A percentile compares a stretch with the other conserved stretches of the same genome.
Conservation (phyloP, 2,888 invertebrate genomes). For the Drosophila diplacantha region DNA sequence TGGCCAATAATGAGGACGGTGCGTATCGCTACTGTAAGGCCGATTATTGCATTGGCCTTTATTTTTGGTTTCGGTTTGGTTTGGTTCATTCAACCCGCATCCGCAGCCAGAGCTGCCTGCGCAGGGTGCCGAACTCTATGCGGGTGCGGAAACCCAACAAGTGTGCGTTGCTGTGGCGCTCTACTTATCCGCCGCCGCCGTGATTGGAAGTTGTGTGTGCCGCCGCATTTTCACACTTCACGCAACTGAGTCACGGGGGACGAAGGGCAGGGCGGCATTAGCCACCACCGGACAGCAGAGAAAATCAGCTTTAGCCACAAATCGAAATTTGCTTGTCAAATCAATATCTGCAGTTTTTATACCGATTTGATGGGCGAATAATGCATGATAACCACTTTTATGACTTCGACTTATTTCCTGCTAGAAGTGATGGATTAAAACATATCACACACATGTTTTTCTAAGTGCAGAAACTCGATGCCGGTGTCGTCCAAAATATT, state of each 20-base stretch:
- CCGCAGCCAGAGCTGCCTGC: conserved; percentile 11
- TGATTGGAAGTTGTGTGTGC: conserved; percentile 56
- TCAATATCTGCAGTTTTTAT: conserved; percentile 1
- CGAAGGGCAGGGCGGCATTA: conserved; percentile 2
- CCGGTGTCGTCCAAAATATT: conserved; percentile 38
- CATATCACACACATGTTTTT: not conserved
- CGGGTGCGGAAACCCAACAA: conserved; percentile 69
- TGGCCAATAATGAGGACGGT: conserved; percentile 59
- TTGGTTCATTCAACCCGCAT: conserved; percentile 52
- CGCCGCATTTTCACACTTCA: conserved; percentile 57
- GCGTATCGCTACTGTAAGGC: conserved; percentile 34
- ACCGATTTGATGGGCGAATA: not conserved
- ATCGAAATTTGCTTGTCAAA: conserved; percentile 1
- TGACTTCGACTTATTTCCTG: not conserved
- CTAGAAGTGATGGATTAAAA: not conserved
- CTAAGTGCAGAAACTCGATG: conserved; percentile 42
- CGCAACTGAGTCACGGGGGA: conserved; percentile 52
- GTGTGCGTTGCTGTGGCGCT: conserved; percentile 55
- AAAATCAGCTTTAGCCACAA: not conserved
- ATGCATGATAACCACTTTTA: not conserved
- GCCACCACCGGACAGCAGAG: not conserved
- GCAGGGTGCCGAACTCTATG: conserved; percentile 15
- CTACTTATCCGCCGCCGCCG: conserved; percentile 39
- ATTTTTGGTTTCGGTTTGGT: not conserved
- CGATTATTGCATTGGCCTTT: conserved; percentile 10